These are phyloP conservation scores for Hemiscyllium ocellatum DNA, from an alignment of 2,113 vertebrate genomes.

Conservation along the genomic window DNA sequence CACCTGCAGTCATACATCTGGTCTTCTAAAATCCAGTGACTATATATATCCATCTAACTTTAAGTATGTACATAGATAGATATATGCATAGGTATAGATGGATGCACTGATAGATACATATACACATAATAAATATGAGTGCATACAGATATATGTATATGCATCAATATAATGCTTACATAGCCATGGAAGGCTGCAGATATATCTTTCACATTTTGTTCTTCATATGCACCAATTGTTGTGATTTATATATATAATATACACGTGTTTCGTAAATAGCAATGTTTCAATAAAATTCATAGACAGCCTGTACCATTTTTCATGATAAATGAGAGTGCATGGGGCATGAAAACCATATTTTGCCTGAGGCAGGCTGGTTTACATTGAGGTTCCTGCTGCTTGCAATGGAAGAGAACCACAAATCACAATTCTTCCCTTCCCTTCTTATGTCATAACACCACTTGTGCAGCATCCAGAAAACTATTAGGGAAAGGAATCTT, in stretches of 20 bases:
- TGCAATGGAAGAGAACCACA: not conserved
- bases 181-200: not conserved
- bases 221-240: not conserved
- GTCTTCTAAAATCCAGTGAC: too few species aligned
- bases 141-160: not conserved
- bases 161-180: not conserved
- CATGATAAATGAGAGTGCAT: not conserved
- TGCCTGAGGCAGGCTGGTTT: slow-evolving; percentile 4
- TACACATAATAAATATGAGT: not conserved
- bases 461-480: not conserved
- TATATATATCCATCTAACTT: too few species aligned
- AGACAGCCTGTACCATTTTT: not conserved
- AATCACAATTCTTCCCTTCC: not conserved
- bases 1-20: too few species aligned
- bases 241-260: not conserved
- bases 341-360: not conserved
- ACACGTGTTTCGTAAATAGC: not conserved
- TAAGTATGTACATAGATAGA: not conserved
- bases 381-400: not conserved
- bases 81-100: not conserved
- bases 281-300: not conserved
- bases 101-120: not conserved
- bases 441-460: not conserved
- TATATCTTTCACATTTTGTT: not conserved
- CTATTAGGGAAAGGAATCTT: not conserved